A percentile compares a stretch with the other conserved stretches of the same genome.
These are phyloP conservation scores for Tetragnatha montana DNA, from an alignment of 2,888 invertebrate genomes.

Conservation along the genomic window DNA sequence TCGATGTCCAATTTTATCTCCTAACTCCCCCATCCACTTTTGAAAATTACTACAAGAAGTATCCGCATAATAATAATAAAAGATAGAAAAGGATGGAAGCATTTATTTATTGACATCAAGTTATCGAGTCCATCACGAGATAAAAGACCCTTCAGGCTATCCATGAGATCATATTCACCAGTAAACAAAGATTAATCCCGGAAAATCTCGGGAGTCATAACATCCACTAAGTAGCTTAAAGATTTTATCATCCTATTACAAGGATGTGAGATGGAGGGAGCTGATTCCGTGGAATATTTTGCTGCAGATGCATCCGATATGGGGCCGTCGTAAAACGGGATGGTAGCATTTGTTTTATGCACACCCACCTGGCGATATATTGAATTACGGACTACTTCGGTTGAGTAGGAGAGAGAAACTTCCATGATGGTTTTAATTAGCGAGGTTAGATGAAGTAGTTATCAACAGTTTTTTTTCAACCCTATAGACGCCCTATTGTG, in stretches of 20 bases:
- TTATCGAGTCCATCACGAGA: slow-evolving; percentile 34
- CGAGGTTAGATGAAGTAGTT: no score
- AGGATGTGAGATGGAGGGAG: neutral
- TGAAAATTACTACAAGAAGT: no score
- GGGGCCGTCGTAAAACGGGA: neutral
- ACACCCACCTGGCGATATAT: neutral
- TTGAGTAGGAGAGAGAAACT: no score
- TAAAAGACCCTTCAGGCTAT: slow-evolving; percentile 45
- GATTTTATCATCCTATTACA: slow-evolving; percentile 60
- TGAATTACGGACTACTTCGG: neutral
- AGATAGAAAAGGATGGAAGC: neutral
- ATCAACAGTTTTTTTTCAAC: no score
- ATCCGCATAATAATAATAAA: neutral
- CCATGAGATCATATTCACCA: slow-evolving; percentile 50
- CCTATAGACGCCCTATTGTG: no score
- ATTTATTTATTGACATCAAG: slow-evolving; percentile 18
- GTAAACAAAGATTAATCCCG: slow-evolving; percentile 35
- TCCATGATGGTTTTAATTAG: no score
- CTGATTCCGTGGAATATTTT: neutral
- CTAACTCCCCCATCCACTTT: no score
- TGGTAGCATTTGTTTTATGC: slow-evolving; percentile 4
- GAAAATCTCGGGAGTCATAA: slow-evolving; percentile 35
- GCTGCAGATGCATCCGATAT: neutral
- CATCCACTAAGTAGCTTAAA: slow-evolving; percentile 60
- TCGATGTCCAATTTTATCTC: no score